Percentiles rank a stretch among this genome's conserved stretches.
phyloP scores from a whole-genome alignment of 1,140 invertebrate genomes.

The Sinonovacula constricta region DNA sequence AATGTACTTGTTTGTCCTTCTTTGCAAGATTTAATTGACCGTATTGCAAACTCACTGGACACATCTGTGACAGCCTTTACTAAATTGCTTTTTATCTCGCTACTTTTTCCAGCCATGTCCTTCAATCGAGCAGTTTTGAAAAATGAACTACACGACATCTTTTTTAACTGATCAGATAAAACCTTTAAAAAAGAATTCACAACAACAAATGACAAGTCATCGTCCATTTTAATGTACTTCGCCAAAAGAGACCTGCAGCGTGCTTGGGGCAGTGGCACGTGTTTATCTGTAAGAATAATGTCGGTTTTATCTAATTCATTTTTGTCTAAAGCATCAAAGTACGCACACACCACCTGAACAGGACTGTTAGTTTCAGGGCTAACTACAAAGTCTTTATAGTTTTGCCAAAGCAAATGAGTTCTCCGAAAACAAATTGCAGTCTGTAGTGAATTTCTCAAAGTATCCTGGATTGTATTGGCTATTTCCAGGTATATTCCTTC shows the following conservation, averaged over 20 bases:
- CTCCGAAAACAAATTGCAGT: constrained; percentile 52
- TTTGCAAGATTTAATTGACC: constrained; percentile 57
- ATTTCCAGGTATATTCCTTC: constrained; percentile 54
- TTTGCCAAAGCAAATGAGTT: constrained; percentile 41
- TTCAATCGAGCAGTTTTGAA: constrained; percentile 48
- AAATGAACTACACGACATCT: constrained; percentile 59
- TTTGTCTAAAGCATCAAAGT: constrained; percentile 39
- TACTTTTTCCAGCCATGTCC: constrained; percentile 42
- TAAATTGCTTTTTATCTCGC: constrained; percentile 46
- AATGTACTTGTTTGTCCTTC: constrained; percentile 34
- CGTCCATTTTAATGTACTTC: constrained; percentile 28
- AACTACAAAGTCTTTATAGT: constrained; percentile 39
- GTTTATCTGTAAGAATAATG: constrained; percentile 22
- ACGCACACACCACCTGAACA: constrained; percentile 60
- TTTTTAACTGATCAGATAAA: constrained; percentile 63
- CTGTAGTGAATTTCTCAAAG: constrained; percentile 46
- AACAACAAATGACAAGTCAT: constrained; percentile 50
- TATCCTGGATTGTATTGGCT: constrained; percentile 54
- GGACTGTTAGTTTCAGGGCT: constrained; percentile 56
- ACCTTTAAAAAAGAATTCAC: constrained; percentile 55
- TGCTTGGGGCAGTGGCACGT: constrained; percentile 17
- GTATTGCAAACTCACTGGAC: constrained; percentile 55
- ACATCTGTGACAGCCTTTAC: constrained; percentile 53
- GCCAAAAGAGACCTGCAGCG: constrained; percentile 42
- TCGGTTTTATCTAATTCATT: constrained; percentile 49